A percentile compares a stretch with the other conserved stretches of the same genome.
These are phyloP conservation scores for Xenopus tropicalis DNA, from an alignment of 2,113 vertebrate genomes.

Conservation along the genomic window UCB_Xtro_10.0 CM004446.2:148419001-148419500, in stretches of 20 bases:
- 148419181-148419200: slow-evolving; percentile 75
- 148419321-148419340: not conserved
- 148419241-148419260: slow-evolving; percentile 83
- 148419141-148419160: slow-evolving; percentile 82
- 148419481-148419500: too few relatives aligned
- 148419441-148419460: too few relatives aligned
- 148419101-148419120: too few relatives aligned
- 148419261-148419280: slow-evolving; percentile 70
- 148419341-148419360: slow-evolving; percentile 1
- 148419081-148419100: too few relatives aligned
- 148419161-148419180: slow-evolving; percentile 66
- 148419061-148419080: too few relatives aligned
- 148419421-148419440: too few relatives aligned
- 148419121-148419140: slow-evolving; percentile 61
- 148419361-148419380: slow-evolving; percentile 70
- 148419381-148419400: slow-evolving; percentile 32
- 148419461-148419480: too few relatives aligned
- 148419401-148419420: slow-evolving; percentile 13
- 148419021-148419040: too few relatives aligned
- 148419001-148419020: too few relatives aligned
- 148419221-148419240: slow-evolving; percentile 83
- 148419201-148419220: slow-evolving; percentile 89
- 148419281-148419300: slow-evolving; percentile 66
- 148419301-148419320: slow-evolving; percentile 68
- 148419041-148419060: too few relatives aligned